Base-by-base conservation (phyloP, 2,888 invertebrate species). In the Cephalotes varians region DNA sequence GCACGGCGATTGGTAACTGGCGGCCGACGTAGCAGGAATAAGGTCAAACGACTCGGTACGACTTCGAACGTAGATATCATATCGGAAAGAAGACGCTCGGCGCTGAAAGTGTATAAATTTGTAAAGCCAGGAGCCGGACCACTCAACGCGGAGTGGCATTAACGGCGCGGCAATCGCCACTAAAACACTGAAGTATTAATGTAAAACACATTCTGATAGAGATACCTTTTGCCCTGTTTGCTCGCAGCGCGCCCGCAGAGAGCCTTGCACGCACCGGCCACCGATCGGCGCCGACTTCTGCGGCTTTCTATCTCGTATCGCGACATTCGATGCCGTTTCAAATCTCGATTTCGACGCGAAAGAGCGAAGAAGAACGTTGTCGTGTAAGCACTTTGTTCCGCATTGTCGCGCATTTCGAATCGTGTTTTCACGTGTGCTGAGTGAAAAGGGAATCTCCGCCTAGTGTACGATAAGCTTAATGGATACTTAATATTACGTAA, bases 131-230 rank as follows among this genome's bases (percentile, higher is more conserved):
- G 92, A 93, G 93, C 93, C 90, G 82, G 90, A 88, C 92, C 92
- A 92, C 93, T 93, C 93, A 91, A 90, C 85, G 89, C 88, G 90
- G 92, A 92, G 93, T 92, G 93, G 93, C 93, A 92, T 94, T 93
- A 94, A 94, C 92, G 92, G 92, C 91, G 40, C 90, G 91, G 93
- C 93, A 93, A 93, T 93, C 93, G 93, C 93, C 91, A 92, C 92
- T 93, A 92, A 93, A 94, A 94, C 93, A 93, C 93, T 92, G 91
- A 91, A 92, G 94, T 94, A 94, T 94, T 94, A 94, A 94, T 94
- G 94, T 94, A 94, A 94, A 94, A 94, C 93, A 94, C 93, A 94
- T 93, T 92, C 93, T 92, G 94, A 94, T 94, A 94, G 93, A 94
- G 94, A 94, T 94, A 94, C 91, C 91, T 92, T 28, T 79, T 90